phyloP scores from a whole-genome alignment of 2,113 vertebrate genomes.

The Lipophrys pholis region DNA sequence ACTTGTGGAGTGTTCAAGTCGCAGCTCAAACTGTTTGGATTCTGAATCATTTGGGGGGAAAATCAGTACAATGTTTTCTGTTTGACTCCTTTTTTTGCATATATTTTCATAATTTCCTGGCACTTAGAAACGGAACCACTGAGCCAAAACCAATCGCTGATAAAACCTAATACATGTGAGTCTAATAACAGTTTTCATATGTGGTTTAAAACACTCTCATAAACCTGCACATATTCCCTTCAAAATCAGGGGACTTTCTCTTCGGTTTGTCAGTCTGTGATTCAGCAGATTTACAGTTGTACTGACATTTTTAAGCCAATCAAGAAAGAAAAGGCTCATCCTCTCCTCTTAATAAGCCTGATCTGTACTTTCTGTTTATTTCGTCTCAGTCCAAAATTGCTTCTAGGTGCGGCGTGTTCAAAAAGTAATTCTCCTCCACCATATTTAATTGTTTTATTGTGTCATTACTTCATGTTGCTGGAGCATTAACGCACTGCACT shows the following conservation, averaged over 20 bases:
- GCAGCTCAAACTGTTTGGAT: too few relatives aligned
- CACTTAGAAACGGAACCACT: too few relatives aligned
- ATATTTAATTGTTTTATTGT: slow-evolving; percentile 83
- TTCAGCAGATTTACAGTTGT: slow-evolving; percentile 45
- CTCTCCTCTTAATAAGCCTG: slow-evolving; percentile 59
- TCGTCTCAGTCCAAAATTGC: slow-evolving; percentile 69
- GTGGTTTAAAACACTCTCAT: neutral
- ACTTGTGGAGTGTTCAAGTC: too few relatives aligned
- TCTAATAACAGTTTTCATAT: too few relatives aligned
- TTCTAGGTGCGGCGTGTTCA: slow-evolving; percentile 68
- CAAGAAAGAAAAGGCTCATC: slow-evolving; percentile 15
- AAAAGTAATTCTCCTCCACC: slow-evolving; percentile 76
- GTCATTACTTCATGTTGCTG: slow-evolving; percentile 76
- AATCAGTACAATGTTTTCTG: too few relatives aligned
- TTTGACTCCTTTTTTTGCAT: too few relatives aligned
- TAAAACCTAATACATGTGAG: too few relatives aligned
- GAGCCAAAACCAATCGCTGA: too few relatives aligned
- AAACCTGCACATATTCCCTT: slow-evolving; percentile 18
- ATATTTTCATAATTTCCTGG: too few relatives aligned
- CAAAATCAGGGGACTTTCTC: slow-evolving; percentile 30
- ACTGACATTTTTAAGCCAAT: slow-evolving; percentile 14
- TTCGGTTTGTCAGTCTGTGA: slow-evolving; percentile 40
- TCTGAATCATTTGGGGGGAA: too few relatives aligned
- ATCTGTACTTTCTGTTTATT: slow-evolving; percentile 70
- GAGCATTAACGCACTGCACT: slow-evolving; percentile 70